Conservation (phyloP, 1,140 invertebrate species). For the Lutraria rhynchaena region DNA sequence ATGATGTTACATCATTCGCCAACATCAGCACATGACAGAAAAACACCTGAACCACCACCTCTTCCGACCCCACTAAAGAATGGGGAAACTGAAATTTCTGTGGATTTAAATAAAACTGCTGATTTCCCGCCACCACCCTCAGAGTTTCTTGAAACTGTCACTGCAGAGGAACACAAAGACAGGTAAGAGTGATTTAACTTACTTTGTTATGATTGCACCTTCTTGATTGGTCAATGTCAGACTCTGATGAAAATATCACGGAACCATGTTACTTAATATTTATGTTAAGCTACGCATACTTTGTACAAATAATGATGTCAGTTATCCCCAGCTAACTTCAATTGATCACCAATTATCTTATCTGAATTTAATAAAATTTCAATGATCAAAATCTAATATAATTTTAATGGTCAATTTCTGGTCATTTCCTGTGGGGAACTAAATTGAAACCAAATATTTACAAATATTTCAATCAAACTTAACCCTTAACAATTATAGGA, state of each 20-base stretch:
- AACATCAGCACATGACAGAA: slow-evolving; percentile 22
- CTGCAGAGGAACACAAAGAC: slow-evolving; percentile 13
- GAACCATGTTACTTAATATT: no score
- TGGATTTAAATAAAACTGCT: slow-evolving; percentile 38
- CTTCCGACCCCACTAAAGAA: slow-evolving; percentile 64
- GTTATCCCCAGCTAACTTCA: no score
- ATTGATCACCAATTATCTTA: no score
- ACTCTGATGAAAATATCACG: no score
- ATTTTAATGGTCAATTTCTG: slow-evolving; percentile 3
- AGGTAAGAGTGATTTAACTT: slow-evolving; percentile 23
- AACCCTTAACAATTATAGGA: background rate
- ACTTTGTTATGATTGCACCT: background rate
- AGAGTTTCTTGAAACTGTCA: slow-evolving; percentile 54
- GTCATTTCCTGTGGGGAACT: background rate
- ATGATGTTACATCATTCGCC: slow-evolving; percentile 27
- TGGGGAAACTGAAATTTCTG: slow-evolving; percentile 55
- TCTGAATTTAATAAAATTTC: no score
- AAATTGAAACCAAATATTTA: slow-evolving; percentile 3
- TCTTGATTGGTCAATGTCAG: background rate
- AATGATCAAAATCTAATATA: no score
- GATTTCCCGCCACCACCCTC: slow-evolving; percentile 70
- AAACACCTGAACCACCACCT: slow-evolving; percentile 60
- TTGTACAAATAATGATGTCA: no score
- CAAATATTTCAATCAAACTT: slow-evolving; percentile 6
- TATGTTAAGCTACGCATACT: no score